phyloP scores from a whole-genome alignment of 37 sponge, comb jelly and placozoan genomes.

The Hormiphora californensis region DNA sequence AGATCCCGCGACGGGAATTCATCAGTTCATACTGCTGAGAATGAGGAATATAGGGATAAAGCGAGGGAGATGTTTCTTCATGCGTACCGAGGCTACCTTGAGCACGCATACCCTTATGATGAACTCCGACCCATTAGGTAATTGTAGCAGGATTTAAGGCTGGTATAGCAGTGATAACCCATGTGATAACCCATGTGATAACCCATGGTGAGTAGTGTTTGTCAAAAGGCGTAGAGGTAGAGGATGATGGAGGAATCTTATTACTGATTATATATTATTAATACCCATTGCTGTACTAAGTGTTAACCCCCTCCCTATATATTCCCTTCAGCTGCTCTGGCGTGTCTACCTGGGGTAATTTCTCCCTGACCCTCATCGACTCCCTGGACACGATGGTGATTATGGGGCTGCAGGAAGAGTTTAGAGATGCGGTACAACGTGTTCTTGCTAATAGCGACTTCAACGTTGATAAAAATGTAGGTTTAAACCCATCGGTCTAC shows the following conservation, averaged over 20 bases:
- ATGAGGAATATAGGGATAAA: slow-evolving; percentile 24
- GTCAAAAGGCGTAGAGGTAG: too few relatives aligned
- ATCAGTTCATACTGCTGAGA: slow-evolving; percentile 33
- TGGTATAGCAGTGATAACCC: too few relatives aligned
- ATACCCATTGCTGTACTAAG: too few relatives aligned
- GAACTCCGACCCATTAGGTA: slow-evolving; percentile 74
- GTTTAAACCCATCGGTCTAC: too few relatives aligned
- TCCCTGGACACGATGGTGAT: slow-evolving; percentile 65
- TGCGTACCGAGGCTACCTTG: slow-evolving; percentile 71
- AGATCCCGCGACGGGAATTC: too few relatives aligned
- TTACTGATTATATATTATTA: too few relatives aligned
- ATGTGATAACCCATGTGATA: too few relatives aligned
- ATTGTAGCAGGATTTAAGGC: too few relatives aligned
- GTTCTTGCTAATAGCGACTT: neutral
- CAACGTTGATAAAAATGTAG: slow-evolving; percentile 24
- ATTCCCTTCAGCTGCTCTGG: slow-evolving; percentile 62
- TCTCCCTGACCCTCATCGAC: slow-evolving; percentile 71
- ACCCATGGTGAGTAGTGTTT: too few relatives aligned
- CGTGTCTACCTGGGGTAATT: slow-evolving; percentile 68
- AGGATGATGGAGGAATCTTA: too few relatives aligned
- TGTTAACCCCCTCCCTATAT: too few relatives aligned
- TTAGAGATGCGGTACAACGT: neutral
- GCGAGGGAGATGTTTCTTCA: slow-evolving; percentile 74
- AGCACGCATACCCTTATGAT: slow-evolving; percentile 66
- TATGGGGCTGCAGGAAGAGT: neutral